A percentile compares a stretch with the other conserved stretches of the same genome.
phyloP scores from a whole-genome alignment of 2,113 vertebrate genomes.

The Columba janthina region DNA sequence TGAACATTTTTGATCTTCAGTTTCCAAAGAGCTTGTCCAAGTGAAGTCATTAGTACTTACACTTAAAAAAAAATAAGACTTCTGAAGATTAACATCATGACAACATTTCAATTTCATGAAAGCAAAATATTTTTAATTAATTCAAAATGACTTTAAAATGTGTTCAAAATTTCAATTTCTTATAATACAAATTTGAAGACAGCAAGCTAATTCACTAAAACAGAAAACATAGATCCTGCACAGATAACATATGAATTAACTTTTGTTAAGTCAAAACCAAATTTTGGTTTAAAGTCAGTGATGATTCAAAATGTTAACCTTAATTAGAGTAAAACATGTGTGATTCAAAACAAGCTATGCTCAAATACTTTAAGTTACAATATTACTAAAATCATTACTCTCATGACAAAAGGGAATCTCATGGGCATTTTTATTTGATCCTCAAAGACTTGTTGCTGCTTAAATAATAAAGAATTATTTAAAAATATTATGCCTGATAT shows the following conservation, averaged over 20 bases:
- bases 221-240: neutral
- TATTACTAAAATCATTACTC: neutral
- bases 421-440: neutral
- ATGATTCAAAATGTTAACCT: neutral
- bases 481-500: neutral
- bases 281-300: neutral
- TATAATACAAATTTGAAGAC: neutral
- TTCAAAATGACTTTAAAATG: neutral
- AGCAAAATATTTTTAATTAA: neutral
- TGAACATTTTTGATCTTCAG: neutral
- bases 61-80: neutral
- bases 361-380: neutral
- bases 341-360: neutral
- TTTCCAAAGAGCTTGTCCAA: conserved; percentile 49
- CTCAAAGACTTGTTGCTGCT: neutral
- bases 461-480: neutral
- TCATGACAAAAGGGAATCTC: neutral
- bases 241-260: neutral
- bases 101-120: neutral
- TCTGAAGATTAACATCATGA: conserved; percentile 19
- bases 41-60: conserved; percentile 9
- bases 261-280: neutral
- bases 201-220: neutral
- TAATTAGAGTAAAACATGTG: neutral
- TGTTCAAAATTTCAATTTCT: neutral